These are phyloP conservation scores for Electrona antarctica DNA, from an alignment of 2,113 vertebrate species.

Conservation along the genomic window DNA sequence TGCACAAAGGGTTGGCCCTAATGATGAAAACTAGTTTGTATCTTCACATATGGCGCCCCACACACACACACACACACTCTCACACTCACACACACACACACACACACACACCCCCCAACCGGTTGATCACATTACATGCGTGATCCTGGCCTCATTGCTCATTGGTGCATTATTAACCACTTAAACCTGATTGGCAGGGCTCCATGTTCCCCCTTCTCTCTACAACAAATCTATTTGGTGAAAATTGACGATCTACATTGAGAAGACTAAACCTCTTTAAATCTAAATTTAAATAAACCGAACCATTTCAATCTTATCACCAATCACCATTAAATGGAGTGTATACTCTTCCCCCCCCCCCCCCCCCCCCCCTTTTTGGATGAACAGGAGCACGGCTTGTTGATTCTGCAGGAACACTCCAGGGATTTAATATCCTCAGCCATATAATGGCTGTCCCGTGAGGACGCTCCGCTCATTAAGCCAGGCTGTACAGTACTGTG, in stretches of 20 bases:
- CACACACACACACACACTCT: too few relatives aligned
- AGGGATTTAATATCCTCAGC: constrained; percentile 52
- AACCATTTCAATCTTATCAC: too few relatives aligned
- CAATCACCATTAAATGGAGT: neutral
- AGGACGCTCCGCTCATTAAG: constrained; percentile 67
- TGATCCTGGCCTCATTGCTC: constrained; percentile 27
- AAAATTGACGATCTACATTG: too few relatives aligned
- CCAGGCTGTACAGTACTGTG: neutral
- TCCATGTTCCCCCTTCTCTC: too few relatives aligned
- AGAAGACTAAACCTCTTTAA: neutral
- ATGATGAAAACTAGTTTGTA: too few relatives aligned
- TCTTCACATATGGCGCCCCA: too few relatives aligned
- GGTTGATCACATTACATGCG: constrained; percentile 29
- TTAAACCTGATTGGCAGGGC: too few relatives aligned
- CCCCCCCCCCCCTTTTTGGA: neutral
- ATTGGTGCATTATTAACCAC: constrained; percentile 45
- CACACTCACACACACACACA: too few relatives aligned
- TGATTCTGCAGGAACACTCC: constrained; percentile 61
- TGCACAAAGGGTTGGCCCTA: too few relatives aligned
- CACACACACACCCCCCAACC: neutral
- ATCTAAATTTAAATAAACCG: too few relatives aligned
- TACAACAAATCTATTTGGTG: too few relatives aligned
- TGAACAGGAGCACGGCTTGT: constrained; percentile 57
- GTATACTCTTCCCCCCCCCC: neutral
- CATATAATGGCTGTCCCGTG: constrained; percentile 52